A percentile compares a stretch with the other conserved stretches of the same genome.
These are phyloP conservation scores for Zaprionus davidi DNA, from an alignment of 1,140 invertebrate species.

Conservation along the genomic window DNA sequence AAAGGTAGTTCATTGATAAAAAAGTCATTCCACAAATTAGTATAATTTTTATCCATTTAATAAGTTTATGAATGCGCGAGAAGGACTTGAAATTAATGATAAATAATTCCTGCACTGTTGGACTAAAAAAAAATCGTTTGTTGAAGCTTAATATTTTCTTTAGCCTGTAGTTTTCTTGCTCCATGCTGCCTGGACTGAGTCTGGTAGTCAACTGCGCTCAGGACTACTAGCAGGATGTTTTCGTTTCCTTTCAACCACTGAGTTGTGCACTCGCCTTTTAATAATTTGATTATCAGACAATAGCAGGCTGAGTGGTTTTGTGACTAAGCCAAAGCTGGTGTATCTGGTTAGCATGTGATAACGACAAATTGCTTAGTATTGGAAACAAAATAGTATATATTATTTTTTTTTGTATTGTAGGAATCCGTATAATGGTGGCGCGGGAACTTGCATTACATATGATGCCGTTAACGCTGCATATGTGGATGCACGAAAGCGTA, in stretches of 20 bases:
- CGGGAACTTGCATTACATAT: conserved; percentile 94
- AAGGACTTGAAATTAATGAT: background rate
- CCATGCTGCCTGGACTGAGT: conserved; percentile 48
- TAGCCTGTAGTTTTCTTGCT: conserved; percentile 45
- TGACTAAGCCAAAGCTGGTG: conserved; percentile 16
- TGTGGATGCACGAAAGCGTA: conserved; percentile 92
- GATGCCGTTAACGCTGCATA: conserved; percentile 96
- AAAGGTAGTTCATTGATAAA: conserved; percentile 39
- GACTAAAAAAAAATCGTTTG: conserved; percentile 14
- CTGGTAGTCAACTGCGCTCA: conserved; percentile 37
- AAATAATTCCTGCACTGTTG: conserved; percentile 28
- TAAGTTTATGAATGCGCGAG: background rate
- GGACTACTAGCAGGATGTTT: conserved; percentile 4
- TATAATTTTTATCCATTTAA: conserved; percentile 25
- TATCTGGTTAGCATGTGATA: conserved; percentile 66
- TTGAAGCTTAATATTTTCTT: conserved; percentile 50
- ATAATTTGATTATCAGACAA: conserved; percentile 78
- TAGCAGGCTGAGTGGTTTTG: conserved; percentile 40
- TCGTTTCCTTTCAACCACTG: conserved; percentile 20
- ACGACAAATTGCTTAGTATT: conserved; percentile 64
- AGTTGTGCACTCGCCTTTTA: conserved; percentile 58
- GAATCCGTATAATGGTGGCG: conserved; percentile 85
- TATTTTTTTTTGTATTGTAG: conserved; percentile 52
- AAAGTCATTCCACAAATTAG: conserved; percentile 18
- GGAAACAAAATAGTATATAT: conserved; percentile 50